Percentiles rank a stretch among this genome's conserved stretches.
Conservation (phyloP, 1,140 invertebrate species). For the Cydia pomonella region DNA sequence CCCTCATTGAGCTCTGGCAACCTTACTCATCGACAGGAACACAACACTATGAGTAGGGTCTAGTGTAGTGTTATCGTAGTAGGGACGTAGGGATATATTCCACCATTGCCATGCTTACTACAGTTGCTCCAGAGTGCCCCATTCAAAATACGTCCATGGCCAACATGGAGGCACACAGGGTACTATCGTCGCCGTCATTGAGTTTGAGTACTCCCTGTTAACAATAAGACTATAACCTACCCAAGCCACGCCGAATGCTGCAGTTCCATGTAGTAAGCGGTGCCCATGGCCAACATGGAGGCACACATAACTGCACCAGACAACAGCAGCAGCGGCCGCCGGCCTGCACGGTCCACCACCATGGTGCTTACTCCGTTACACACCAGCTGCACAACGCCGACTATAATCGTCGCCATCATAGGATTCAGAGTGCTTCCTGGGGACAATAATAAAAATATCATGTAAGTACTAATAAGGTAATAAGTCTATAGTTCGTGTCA, state of each 20-base stretch:
- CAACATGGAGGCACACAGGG: constrained; percentile 75
- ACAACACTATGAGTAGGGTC: too few relatives aligned
- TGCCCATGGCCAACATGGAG: constrained; percentile 83
- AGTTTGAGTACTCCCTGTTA: constrained; percentile 52
- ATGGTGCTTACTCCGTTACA: constrained; percentile 84
- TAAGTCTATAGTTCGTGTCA: too few relatives aligned
- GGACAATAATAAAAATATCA: constrained; percentile 16
- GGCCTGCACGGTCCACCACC: constrained; percentile 85
- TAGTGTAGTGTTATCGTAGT: too few relatives aligned
- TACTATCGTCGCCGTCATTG: too few relatives aligned
- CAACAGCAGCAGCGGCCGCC: constrained; percentile 85
- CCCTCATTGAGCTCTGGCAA: too few relatives aligned
- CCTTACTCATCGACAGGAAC: too few relatives aligned
- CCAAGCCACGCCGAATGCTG: constrained; percentile 71
- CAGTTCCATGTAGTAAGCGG: constrained; percentile 84
- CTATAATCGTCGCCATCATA: constrained; percentile 84
- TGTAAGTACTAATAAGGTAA: neutral
- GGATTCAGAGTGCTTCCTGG: constrained; percentile 80
- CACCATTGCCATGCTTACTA: neutral
- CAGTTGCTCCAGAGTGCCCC: neutral
- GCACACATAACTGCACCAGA: constrained; percentile 84
- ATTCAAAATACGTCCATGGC: constrained; percentile 85
- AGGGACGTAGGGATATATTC: too few relatives aligned
- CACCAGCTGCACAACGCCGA: constrained; percentile 87
- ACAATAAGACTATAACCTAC: constrained; percentile 79